Evolutionary conservation across 2,113 vertebrate species (phyloP).

Genomic region (Leptosomus discolor): DNA sequence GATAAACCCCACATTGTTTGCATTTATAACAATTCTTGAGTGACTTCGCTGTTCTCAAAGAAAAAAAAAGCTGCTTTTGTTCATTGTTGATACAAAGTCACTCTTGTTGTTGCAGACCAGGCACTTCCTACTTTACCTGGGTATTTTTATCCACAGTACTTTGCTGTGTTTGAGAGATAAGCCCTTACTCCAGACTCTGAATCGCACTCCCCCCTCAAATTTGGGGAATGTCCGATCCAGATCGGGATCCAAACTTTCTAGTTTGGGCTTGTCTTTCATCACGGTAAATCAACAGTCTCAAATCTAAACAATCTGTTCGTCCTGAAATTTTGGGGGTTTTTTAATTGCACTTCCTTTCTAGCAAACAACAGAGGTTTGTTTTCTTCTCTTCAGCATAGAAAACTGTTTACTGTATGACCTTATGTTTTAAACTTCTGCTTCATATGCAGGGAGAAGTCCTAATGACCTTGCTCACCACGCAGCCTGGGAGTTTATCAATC

Average conservation of each 20-base stretch:
- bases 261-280: slow-evolving; percentile 37
- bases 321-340: not conserved
- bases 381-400: slow-evolving; percentile 48
- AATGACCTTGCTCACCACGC: not conserved
- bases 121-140: slow-evolving; percentile 60
- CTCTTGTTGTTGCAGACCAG: slow-evolving; percentile 26
- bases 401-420: slow-evolving; percentile 24
- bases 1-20: slow-evolving; percentile 44
- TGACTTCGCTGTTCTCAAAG: slow-evolving; percentile 42
- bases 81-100: slow-evolving; percentile 52
- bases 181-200: not conserved
- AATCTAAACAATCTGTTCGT: slow-evolving; percentile 24
- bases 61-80: slow-evolving; percentile 30
- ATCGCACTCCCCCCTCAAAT: slow-evolving; percentile 9
- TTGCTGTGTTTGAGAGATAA: slow-evolving; percentile 25
- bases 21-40: slow-evolving; percentile 52
- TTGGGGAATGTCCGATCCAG: slow-evolving; percentile 33
- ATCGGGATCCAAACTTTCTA: slow-evolving; percentile 8
- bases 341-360: slow-evolving; percentile 55
- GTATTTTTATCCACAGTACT: slow-evolving; percentile 49
- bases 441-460: slow-evolving; percentile 28
- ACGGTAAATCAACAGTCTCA: not conserved
- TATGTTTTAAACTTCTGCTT: slow-evolving; percentile 34
- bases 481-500: slow-evolving; percentile 20
- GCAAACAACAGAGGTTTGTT: slow-evolving; percentile 51